These are phyloP conservation scores for Rhagoletis pomonella DNA, from an alignment of 1,140 invertebrate species.

Conservation along the genomic window DNA sequence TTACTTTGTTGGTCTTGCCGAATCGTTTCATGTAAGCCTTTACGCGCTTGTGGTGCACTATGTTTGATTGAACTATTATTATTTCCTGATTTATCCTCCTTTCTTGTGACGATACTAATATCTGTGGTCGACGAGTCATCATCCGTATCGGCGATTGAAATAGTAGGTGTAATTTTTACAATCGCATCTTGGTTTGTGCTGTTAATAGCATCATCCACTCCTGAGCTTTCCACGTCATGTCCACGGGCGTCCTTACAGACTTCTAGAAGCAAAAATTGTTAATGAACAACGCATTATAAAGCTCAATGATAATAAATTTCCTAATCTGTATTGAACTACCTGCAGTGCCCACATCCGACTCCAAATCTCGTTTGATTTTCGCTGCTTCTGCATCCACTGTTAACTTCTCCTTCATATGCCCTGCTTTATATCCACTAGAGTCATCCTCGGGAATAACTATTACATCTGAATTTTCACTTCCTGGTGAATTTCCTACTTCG, in stretches of 20 bases:
- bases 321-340: neutral
- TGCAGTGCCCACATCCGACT: neutral
- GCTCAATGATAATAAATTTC: neutral
- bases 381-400: conserved; percentile 22
- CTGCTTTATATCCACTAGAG: conserved; percentile 21
- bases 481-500: conserved; percentile 24
- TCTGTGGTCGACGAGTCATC: conserved; percentile 77
- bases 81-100: conserved; percentile 70
- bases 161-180: conserved; percentile 44
- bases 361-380: conserved; percentile 35
- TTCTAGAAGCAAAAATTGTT: conserved; percentile 15
- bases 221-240: neutral
- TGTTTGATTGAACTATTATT: neutral
- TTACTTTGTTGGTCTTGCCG: conserved; percentile 3
- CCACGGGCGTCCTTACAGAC: neutral
- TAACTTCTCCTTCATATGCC: neutral
- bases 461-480: conserved; percentile 55
- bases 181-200: neutral
- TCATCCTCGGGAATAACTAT: conserved; percentile 57
- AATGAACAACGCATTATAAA: neutral
- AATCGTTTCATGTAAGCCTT: neutral
- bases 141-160: conserved; percentile 75
- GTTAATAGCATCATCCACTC: neutral
- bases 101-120: conserved; percentile 74
- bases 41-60: neutral